Evolutionary conservation across 92 coral and sea anemone genomes (phyloP), one percentile per base, ranked within the genome.

Genomic region (Bergia sp.): DNA sequence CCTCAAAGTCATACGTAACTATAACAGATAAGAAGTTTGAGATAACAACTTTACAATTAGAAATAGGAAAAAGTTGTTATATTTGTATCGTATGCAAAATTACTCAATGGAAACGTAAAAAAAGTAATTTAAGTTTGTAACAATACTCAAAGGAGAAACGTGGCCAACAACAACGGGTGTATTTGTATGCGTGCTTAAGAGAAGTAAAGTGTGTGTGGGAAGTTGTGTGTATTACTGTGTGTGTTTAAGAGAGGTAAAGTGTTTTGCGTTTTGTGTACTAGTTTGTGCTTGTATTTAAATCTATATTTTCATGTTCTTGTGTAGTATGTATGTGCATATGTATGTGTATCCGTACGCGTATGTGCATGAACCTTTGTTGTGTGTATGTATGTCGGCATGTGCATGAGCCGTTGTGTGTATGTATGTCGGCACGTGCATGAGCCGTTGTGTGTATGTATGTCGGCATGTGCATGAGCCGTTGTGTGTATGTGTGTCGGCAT

Each of bases 1-100:
- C 76, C 73, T 82, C 86, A 11, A 82, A 82, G 40, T 82, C 86
- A 45, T 65, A 82, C 11, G 86, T 82, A 23, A 82, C 86, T 82
- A 36, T 1, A 65, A 64, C 2, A 76, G 49, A 53, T 1, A 53
- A 53, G 18, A 53, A 53, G 10, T 10, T 2, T 1, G 18, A 12
- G 1, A 53, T 0, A 47, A 47, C 9, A 47, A 47, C 53, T 47
- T 47, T 8, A 47, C 12, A 7, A 47, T 47, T 47, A 47, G 10
- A 5, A 5, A 47, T 47, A 47, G 7, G 29, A 29, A 29, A 29
- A 29, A 29, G 29, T 29, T 29, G 29, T 29, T 29, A 29, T 29
- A 29, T 29, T 29, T 29, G 29, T 29, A 29, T 29, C 29, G 29
- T 29, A 29, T 29, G 29, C 29, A 29, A 29, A 29, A 29, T 3